Conservation (phyloP, 2,113 vertebrate genomes). For the Phaethornis superciliosus region DNA sequence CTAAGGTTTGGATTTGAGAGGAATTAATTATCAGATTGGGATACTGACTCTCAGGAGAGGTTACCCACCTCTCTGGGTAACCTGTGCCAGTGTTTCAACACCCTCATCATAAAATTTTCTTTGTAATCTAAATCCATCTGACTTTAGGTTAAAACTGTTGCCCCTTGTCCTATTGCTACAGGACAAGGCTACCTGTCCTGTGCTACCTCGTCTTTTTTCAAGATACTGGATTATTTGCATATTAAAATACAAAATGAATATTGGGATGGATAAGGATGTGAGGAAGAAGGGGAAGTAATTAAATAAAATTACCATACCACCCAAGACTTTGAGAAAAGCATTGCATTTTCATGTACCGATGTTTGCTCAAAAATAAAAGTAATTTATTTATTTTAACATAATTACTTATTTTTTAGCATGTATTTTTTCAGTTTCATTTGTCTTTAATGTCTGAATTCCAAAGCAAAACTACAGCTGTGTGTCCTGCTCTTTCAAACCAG, state of each 20-base stretch:
- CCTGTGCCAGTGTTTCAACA: too few species aligned
- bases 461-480: not conserved
- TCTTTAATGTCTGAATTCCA: not conserved
- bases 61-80: too few species aligned
- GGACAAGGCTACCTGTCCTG: too few species aligned
- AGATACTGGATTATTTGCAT: not conserved
- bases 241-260: not conserved
- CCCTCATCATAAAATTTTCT: too few species aligned
- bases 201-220: not conserved
- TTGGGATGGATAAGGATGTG: not conserved
- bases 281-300: not conserved
- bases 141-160: too few species aligned
- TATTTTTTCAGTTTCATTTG: not conserved
- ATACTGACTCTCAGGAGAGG: not conserved
- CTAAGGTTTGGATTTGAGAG: not conserved
- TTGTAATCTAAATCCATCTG: too few species aligned
- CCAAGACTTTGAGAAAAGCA: not conserved
- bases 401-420: not conserved
- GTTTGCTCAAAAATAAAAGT: not conserved
- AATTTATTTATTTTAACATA: not conserved
- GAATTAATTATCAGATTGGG: not conserved
- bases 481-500: not conserved
- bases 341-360: not conserved
- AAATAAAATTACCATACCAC: not conserved
- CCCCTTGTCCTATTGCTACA: too few species aligned